Evolutionary conservation across 2,888 invertebrate genomes (phyloP).

Genomic region (Phytoseiulus persimilis): DNA sequence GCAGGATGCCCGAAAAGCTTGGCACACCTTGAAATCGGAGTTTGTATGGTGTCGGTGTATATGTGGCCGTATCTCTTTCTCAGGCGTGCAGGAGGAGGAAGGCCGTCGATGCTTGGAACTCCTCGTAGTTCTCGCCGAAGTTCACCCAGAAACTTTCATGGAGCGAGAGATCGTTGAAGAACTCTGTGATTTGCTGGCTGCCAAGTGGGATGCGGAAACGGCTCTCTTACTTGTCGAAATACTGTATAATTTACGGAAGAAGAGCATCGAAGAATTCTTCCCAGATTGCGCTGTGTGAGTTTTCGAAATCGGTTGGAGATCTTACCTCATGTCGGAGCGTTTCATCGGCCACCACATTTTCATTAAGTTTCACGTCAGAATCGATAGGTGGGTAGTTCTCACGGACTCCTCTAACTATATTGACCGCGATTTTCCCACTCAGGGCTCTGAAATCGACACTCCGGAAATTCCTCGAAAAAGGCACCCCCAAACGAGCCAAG

Average conservation of each 20-base stretch:
- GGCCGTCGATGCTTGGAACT: neutral
- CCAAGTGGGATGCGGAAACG: constrained; percentile 51
- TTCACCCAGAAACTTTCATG: constrained; percentile 63
- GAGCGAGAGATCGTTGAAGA: constrained; percentile 71
- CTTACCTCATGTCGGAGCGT: no score
- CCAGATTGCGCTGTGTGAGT: constrained; percentile 56
- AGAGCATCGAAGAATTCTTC: constrained; percentile 48
- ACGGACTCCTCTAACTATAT: no score
- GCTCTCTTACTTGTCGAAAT: constrained; percentile 49
- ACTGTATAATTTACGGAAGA: constrained; percentile 50
- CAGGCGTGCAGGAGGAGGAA: constrained; percentile 47
- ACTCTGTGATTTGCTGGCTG: constrained; percentile 57
- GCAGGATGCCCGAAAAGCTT: no score
- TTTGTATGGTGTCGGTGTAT: no score
- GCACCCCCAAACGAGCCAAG: constrained; percentile 90
- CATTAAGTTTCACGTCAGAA: no score
- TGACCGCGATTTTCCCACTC: no score
- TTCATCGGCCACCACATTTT: no score
- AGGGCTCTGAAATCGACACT: constrained; percentile 49
- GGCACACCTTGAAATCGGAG: no score
- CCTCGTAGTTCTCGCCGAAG: neutral
- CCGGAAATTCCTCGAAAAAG: constrained; percentile 75
- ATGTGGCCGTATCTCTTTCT: no score
- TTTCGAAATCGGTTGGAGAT: constrained; percentile 52
- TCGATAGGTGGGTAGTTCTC: no score